Base-by-base conservation (phyloP, 1,140 invertebrate species). In the Drosophila miranda region DNA sequence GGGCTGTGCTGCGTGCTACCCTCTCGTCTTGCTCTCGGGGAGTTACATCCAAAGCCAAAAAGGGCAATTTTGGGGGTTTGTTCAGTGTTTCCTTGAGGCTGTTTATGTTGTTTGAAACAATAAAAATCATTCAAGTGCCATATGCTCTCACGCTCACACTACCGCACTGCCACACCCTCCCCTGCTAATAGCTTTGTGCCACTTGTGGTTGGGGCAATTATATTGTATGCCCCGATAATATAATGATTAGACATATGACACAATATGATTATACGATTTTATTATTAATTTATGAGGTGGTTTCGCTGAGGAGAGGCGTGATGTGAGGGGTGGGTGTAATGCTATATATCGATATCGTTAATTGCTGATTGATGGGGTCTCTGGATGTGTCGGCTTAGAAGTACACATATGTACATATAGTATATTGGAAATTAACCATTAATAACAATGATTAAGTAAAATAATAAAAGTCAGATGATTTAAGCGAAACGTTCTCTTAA, bases 21-120 rank as follows among this genome's bases (percentile, higher is more conserved):
- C 13, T 13, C 30, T 26, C 42, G 4, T 26, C 5, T 26, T 26
- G 16, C 16, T 42, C 48, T 26, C 23, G 23, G 23, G 4, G 4
- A 3, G 23, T 23, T 23, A 3, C 23, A 23, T 23, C 23, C 23
- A 69, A 55, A 58, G 74, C 67, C 78, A 51, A 60, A 72, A 72
- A 72, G 69, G 44, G 43, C 69, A 72, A 68, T 55, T 69, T 74
- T 80, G 80, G 77, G 78, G 72, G 77, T 80, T 76, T 64, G 70
- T 68, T 63, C 59, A 43, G 54, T n/a, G 71, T 44, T 54, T 75
- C 62, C 66, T 68, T 49, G 44, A 50, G 43, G 52, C 46, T 50
- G 63, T 38, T 38, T 13, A 38, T 38, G 34, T 75, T 55, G 43
- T 62, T 46, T 41, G 14, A 16, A 67, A 59, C 71, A 75, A 75